A percentile compares a stretch with the other conserved stretches of the same genome.
Evolutionary conservation across 2,797 vertebrate species (phyloP).

Genomic region (Xerus rutilus): DNA sequence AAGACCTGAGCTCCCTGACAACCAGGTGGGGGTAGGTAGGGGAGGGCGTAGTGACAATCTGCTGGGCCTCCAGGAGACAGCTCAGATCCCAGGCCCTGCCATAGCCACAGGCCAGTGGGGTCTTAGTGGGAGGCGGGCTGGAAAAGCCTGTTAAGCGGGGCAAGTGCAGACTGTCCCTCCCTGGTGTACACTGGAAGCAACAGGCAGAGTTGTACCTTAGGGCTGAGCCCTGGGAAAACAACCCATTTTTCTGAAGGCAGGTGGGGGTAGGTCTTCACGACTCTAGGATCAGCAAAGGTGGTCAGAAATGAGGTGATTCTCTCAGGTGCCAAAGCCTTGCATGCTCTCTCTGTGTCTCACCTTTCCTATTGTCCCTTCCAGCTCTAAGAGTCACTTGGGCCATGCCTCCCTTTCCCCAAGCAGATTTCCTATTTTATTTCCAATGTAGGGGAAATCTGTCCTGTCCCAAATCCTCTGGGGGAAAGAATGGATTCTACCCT

Average conservation of each 20-base stretch:
- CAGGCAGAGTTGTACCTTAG: neutral
- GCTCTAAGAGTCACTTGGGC: neutral
- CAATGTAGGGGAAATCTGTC: neutral
- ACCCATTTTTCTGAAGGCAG: constrained; percentile 16
- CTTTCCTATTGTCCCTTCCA: neutral
- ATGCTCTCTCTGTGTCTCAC: neutral
- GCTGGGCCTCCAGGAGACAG: neutral
- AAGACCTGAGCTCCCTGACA: neutral
- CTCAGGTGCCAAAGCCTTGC: neutral
- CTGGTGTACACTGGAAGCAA: constrained; percentile 18
- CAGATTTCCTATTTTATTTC: constrained; percentile 1
- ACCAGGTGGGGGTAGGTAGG: neutral
- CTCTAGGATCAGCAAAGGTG: fast-evolving
- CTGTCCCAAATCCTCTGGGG: neutral
- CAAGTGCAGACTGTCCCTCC: neutral
- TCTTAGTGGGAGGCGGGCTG: neutral
- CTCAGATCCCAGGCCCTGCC: neutral
- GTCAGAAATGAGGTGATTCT: neutral
- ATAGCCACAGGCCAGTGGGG: neutral
- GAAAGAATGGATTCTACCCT: neutral
- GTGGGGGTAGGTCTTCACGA: neutral
- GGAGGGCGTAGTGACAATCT: neutral
- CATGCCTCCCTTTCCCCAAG: neutral
- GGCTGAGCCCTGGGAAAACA: neutral
- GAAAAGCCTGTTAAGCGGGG: neutral